These are phyloP conservation scores for Dione juno DNA, from an alignment of 2,888 invertebrate species.

Conservation along the genomic window DNA sequence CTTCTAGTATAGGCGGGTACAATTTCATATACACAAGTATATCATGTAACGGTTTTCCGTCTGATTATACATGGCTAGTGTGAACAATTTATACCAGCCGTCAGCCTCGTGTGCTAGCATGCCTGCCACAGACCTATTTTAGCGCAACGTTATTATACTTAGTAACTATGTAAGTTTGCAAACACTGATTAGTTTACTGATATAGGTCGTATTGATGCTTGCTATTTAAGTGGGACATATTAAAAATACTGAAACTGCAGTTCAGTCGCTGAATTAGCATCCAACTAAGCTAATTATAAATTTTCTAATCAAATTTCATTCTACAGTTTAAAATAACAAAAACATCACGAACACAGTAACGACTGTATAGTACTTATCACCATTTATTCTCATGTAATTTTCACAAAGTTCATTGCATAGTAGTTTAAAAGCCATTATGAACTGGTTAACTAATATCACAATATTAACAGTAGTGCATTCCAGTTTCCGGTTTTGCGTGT, in stretches of 20 bases:
- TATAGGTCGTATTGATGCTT: constrained; percentile 11
- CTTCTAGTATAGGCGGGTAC: neutral
- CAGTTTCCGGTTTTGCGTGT: constrained; percentile 71
- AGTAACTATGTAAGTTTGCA: constrained; percentile 8
- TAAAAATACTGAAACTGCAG: neutral
- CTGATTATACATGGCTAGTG: constrained; percentile 40
- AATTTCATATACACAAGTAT: constrained; percentile 22
- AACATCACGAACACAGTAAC: neutral
- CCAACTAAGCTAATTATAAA: no score
- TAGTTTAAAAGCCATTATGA: constrained; percentile 46
- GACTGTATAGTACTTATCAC: neutral
- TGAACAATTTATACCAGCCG: constrained; percentile 35
- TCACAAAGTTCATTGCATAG: neutral
- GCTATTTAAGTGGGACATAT: neutral
- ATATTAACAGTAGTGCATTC: constrained; percentile 74
- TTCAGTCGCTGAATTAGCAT: neutral
- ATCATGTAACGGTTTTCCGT: constrained; percentile 37
- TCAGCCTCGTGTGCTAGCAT: constrained; percentile 28
- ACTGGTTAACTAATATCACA: constrained; percentile 72
- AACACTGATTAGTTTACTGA: constrained; percentile 15
- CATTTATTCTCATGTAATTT: neutral
- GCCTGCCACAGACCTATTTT: constrained; percentile 35
- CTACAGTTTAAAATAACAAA: neutral
- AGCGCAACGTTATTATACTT: constrained; percentile 6
- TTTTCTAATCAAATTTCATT: no score